Percentiles rank a stretch among this genome's conserved stretches.
phyloP scores from a whole-genome alignment of 2,113 vertebrate species.

The Probosciger aterrimus region DNA sequence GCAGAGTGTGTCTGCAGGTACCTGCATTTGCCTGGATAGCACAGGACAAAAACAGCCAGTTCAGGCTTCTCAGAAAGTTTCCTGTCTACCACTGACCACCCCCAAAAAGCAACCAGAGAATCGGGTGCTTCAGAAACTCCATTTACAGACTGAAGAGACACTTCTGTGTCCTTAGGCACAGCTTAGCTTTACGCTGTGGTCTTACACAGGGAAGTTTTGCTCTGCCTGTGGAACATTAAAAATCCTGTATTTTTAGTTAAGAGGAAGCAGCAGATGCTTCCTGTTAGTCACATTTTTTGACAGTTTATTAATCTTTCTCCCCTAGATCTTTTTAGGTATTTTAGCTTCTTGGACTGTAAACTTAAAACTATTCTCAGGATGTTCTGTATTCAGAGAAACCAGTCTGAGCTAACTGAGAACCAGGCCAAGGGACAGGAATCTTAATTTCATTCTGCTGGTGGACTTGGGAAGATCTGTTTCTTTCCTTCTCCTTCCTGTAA shows the following conservation, averaged over 20 bases:
- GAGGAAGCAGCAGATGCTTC: slow-evolving; percentile 71
- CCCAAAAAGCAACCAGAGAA: neutral
- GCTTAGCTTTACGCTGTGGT: neutral
- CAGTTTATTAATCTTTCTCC: slow-evolving; percentile 60
- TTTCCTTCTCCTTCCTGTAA: neutral
- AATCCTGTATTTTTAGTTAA: slow-evolving; percentile 59
- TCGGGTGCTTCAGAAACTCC: neutral
- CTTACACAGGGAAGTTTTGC: slow-evolving; percentile 31
- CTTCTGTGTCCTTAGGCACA: neutral
- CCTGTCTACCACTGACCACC: neutral
- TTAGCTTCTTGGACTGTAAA: neutral
- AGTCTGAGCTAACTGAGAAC: neutral
- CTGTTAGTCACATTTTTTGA: slow-evolving; percentile 65
- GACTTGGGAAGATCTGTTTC: neutral
- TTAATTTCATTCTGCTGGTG: neutral
- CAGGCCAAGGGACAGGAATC: neutral
- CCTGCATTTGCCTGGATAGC: neutral
- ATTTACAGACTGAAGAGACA: neutral
- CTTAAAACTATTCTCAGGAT: neutral
- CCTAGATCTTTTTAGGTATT: slow-evolving; percentile 1
- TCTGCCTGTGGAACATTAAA: slow-evolving; percentile 46
- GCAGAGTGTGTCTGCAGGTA: neutral
- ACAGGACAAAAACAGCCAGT: rapidly evolving
- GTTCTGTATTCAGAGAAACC: neutral
- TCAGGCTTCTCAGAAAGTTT: neutral